Percentiles rank a stretch among this genome's conserved stretches.
phyloP scores from a whole-genome alignment of 2,888 invertebrate genomes.

The Gandaritis pyraliata region DNA sequence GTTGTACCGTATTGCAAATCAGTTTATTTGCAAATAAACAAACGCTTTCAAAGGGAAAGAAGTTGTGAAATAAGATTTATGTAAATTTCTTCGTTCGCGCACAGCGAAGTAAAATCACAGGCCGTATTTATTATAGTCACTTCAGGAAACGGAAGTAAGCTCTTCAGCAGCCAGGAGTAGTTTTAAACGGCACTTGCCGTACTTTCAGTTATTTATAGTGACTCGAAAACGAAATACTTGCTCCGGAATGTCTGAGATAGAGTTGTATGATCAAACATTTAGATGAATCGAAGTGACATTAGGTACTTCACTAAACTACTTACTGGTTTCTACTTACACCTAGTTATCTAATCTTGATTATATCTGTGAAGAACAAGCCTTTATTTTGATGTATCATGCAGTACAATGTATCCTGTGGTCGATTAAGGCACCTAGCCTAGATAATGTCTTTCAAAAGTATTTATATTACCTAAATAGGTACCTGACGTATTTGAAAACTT shows the following conservation, averaged over 20 bases:
- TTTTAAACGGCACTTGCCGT: slow-evolving; percentile 55
- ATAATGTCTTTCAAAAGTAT: not conserved
- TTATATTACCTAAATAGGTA: not conserved
- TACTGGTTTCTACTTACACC: too few species aligned
- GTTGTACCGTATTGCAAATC: slow-evolving; percentile 11
- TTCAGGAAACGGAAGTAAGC: slow-evolving; percentile 58
- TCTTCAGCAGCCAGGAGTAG: slow-evolving; percentile 57
- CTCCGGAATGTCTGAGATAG: slow-evolving; percentile 40
- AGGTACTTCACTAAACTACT: not conserved
- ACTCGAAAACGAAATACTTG: slow-evolving; percentile 48
- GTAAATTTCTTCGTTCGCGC: slow-evolving; percentile 48
- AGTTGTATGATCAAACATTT: slow-evolving; percentile 27
- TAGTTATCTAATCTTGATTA: too few species aligned
- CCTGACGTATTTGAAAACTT: not conserved
- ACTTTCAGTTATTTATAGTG: slow-evolving; percentile 53
- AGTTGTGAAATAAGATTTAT: slow-evolving; percentile 39
- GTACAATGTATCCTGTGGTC: too few species aligned
- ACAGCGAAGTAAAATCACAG: slow-evolving; percentile 52
- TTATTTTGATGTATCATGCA: too few species aligned
- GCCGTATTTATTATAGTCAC: slow-evolving; percentile 62
- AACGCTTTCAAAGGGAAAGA: slow-evolving; percentile 30
- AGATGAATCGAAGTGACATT: slow-evolving; percentile 4
- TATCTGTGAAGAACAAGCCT: too few species aligned
- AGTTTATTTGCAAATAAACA: slow-evolving; percentile 24
- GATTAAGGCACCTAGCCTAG: not conserved